Percentiles rank a stretch among this genome's conserved stretches.
These are phyloP conservation scores for Dryadula phaetusa DNA, from an alignment of 2,888 invertebrate species.

Conservation along the genomic window DNA sequence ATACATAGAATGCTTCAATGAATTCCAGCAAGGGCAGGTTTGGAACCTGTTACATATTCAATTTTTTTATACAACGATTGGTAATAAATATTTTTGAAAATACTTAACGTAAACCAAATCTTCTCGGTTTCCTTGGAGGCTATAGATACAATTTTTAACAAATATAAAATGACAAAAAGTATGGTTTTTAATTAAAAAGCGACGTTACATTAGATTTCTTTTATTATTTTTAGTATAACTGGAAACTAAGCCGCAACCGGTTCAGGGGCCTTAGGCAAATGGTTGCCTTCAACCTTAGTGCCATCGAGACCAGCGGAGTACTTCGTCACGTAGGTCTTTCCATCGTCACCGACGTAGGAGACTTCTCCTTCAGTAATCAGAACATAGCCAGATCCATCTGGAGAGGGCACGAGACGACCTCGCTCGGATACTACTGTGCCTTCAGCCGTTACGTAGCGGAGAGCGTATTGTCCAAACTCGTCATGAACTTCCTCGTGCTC, in stretches of 20 bases:
- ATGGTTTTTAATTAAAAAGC: neutral
- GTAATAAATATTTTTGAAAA: no score
- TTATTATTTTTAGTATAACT: constrained; percentile 2
- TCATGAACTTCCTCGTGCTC: constrained; percentile 61
- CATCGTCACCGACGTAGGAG: constrained; percentile 62
- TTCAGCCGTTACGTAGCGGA: constrained; percentile 63
- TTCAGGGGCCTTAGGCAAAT: constrained; percentile 53
- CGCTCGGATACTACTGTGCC: constrained; percentile 59
- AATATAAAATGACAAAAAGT: no score
- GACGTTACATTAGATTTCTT: neutral
- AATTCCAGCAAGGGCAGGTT: no score
- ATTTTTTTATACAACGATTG: no score
- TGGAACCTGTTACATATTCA: no score
- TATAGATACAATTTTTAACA: no score
- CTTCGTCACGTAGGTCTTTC: constrained; percentile 62
- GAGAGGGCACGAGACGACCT: constrained; percentile 56
- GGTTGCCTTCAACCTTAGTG: constrained; percentile 56
- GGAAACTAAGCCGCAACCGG: constrained; percentile 13
- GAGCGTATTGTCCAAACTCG: constrained; percentile 58
- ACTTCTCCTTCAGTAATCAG: constrained; percentile 62
- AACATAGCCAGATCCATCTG: constrained; percentile 55
- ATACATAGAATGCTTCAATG: no score
- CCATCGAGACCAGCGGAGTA: constrained; percentile 63
- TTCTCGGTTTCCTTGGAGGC: no score
- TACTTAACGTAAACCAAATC: no score